phyloP scores from a whole-genome alignment of 2,797 vertebrate species.

The Danio jaintianensis region DNA sequence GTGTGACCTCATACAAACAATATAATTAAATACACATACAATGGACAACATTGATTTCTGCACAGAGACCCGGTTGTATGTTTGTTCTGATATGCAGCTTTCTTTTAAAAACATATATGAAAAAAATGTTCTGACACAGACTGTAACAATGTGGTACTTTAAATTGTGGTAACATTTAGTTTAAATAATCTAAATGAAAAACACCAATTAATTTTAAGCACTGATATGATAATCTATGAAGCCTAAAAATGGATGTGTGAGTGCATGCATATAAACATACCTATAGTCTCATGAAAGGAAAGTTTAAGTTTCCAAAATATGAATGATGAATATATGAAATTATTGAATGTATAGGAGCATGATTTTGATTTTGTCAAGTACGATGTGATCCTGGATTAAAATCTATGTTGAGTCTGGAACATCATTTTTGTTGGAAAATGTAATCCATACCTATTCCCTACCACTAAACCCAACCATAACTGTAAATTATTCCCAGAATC shows the following conservation, averaged over 20 bases:
- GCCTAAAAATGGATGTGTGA: neutral
- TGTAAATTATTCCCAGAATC: too few relatives aligned
- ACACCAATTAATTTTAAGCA: neutral
- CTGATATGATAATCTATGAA: neutral
- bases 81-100: neutral
- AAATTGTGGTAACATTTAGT: neutral
- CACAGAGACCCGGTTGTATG: neutral
- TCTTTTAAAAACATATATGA: neutral
- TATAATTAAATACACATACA: slow-evolving; percentile 4
- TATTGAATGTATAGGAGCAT: too few relatives aligned
- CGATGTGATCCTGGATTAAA: too few relatives aligned
- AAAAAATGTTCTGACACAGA: neutral
- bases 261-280: slow-evolving; percentile 1
- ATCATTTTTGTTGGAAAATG: too few relatives aligned
- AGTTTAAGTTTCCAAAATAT: too few relatives aligned
- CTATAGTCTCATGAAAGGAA: neutral
- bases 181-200: neutral
- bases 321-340: too few relatives aligned
- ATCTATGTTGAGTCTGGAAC: too few relatives aligned
- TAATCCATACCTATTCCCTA: too few relatives aligned
- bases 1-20: neutral
- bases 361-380: too few relatives aligned
- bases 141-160: neutral
- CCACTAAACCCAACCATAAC: too few relatives aligned
- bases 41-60: slow-evolving; percentile 2